Conservation (phyloP, 1,140 invertebrate genomes). For the Drosophila kanapiae region DNA sequence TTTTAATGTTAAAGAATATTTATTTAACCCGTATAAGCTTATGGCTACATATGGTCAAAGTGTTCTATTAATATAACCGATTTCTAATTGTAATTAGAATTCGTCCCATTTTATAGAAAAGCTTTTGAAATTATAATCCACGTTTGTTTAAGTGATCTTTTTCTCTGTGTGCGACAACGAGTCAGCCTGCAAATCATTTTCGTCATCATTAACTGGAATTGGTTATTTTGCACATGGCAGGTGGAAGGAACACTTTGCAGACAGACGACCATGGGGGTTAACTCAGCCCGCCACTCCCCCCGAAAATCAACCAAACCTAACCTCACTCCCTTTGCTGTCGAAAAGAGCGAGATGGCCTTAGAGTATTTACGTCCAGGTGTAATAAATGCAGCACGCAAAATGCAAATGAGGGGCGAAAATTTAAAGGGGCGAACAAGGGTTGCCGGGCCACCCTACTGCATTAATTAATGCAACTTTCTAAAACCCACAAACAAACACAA, state of each 20-base stretch:
- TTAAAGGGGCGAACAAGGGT: constrained; percentile 35
- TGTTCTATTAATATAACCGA: background rate
- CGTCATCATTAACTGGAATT: constrained; percentile 71
- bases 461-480: constrained; percentile 71
- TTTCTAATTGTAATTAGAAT: background rate
- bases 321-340: constrained; percentile 6
- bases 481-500: constrained; percentile 35
- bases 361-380: constrained; percentile 35
- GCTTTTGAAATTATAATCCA: background rate
- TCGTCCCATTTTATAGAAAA: background rate
- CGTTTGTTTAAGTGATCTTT: constrained; percentile 5
- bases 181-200: constrained; percentile 59
- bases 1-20: background rate
- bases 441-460: constrained; percentile 47
- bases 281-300: constrained; percentile 19
- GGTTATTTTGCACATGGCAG: constrained; percentile 57
- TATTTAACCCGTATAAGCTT: background rate
- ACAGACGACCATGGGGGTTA: constrained; percentile 30
- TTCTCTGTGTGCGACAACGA: constrained; percentile 8
- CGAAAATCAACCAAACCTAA: constrained; percentile 17
- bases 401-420: constrained; percentile 35
- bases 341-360: constrained; percentile 19
- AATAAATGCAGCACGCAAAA: constrained; percentile 51
- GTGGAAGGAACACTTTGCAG: constrained; percentile 48
- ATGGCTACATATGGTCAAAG: background rate